Base-by-base conservation (phyloP, 2,797 vertebrate genomes). In the Clarias platycephalus region DNA sequence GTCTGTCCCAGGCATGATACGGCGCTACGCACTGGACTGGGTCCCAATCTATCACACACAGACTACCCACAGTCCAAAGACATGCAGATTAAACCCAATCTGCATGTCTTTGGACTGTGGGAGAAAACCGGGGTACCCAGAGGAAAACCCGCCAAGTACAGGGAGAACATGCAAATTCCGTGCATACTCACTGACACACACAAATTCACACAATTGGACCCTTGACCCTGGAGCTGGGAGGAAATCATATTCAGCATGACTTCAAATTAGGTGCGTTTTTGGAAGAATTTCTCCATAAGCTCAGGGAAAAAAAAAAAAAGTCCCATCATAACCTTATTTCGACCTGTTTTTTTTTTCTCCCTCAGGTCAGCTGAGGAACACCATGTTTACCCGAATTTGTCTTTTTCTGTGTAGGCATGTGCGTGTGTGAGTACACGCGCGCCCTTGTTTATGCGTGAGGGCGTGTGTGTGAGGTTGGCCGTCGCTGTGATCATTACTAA, bases 401-500 rank as follows among this genome's bases (percentile, higher is more conserved):
- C 18, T 80, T 40, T 67, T 53, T 24, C 18, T 53, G n/a, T 24
- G 37, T 22, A 9, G 22, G 57, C 10, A 10, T 72, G 68, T 82
- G 55, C 9, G 13, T 81, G 66, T 81, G 28, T 53, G 85, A 87
- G 85, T 87, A 87, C 78, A 71, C 75, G 34, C 68, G 68, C 34
- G 13, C 53, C n/a, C 68, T 37, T 81, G 62, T 76, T 60, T 74
- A 75, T 74, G 85, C 58, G 74, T 81, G 60, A 76, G 76, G 67
- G 44, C 66, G 80, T 83, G 81, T 86, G 81, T 77, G 81, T 86
- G 89, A 90, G 88, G 92, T 68, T 82, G 86, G 74, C 89, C 91
- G 6, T 88, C 87, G 88, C 92, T 91, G 92, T 93, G 94, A 95
- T 94, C 92, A 91, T 94, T 94, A 92, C 94, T 92, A 94, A 94